Evolutionary conservation across 2,113 vertebrate genomes (phyloP), one percentile per base, ranked within the genome.

Genomic region (Aldabrachelys gigantea): DNA sequence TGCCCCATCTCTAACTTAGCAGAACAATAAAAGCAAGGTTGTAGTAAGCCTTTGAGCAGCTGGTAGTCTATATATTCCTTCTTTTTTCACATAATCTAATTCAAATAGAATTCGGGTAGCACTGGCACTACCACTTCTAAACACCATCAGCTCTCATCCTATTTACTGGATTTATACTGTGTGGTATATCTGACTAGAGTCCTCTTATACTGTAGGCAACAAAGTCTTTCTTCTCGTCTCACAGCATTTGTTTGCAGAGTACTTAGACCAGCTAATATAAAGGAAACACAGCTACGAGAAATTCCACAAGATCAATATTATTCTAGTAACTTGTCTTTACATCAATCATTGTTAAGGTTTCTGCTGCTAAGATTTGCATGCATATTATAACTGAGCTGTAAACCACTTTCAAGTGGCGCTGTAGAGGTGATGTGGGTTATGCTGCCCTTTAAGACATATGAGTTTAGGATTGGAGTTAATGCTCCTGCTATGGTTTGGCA

Each of bases 21-120:
- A 97, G 94, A 98, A 98, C 98, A 98, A 98, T 98, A 98, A 98
- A 98, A 98, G 98, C 98, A 98, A 98, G 98, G 98, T 98, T 98
- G 98, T 97, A 98, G 97, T 98, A 98, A 98, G 98, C 98, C 98
- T 98, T 98, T 97, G 98, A 98, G 98, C 98, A 98, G 98, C 98
- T 98, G 98, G 97, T 88, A 10, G 95, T 98, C 98, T 98, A 98
- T 98, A 98, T 98, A 98, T 98, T 98, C 98, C 98, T 95, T 89
- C 96, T 97, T 98, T 97, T 97, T 98, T 97, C 95, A 69, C 95
- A 97, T 98, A 98, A 98, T 98, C 97, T 98, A 98, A 98, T 98
- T 98, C 98, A 97, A 98, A 98, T 96, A 97, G 97, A 98, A 98
- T 96, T 95, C 0, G 94, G 96, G 96, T 85, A 97, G 94, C 96